Conservation (phyloP, 2,888 invertebrate species). For the Tolmerus cingulatus region DNA sequence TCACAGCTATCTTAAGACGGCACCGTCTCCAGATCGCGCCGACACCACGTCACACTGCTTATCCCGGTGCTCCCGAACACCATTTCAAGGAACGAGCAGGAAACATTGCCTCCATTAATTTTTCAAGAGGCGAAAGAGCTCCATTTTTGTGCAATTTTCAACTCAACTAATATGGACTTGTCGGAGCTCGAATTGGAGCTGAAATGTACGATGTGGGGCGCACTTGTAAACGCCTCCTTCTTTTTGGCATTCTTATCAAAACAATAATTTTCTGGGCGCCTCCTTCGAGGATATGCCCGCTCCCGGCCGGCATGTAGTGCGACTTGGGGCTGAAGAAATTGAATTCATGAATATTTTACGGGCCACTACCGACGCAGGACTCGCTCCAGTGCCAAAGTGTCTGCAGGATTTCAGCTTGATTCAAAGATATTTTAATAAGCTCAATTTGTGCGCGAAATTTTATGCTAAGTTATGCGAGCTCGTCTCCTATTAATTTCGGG, state of each 20-base stretch:
- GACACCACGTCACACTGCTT: neutral
- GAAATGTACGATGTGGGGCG: slow-evolving; percentile 4
- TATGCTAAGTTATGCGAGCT: slow-evolving; percentile 20
- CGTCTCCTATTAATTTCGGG: slow-evolving; percentile 11
- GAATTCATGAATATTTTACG: slow-evolving; percentile 37
- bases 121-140: slow-evolving; percentile 16
- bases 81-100: neutral
- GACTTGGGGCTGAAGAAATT: neutral
- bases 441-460: slow-evolving; percentile 16
- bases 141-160: slow-evolving; percentile 32
- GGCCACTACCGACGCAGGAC: neutral
- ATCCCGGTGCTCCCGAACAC: neutral
- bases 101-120: slow-evolving; percentile 28
- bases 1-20: neutral
- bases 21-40: neutral
- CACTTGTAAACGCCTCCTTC: slow-evolving; percentile 15
- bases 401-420: slow-evolving; percentile 21
- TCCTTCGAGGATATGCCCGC: neutral
- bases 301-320: neutral
- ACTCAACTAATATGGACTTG: slow-evolving; percentile 27
- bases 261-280: slow-evolving; percentile 16
- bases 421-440: slow-evolving; percentile 35
- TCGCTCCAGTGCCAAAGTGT: slow-evolving; percentile 15
- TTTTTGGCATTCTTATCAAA: slow-evolving; percentile 29
- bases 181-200: neutral